A percentile compares a stretch with the other conserved stretches of the same genome.
phyloP scores from a whole-genome alignment of 2,113 vertebrate genomes.

The Egretta garzetta region DNA sequence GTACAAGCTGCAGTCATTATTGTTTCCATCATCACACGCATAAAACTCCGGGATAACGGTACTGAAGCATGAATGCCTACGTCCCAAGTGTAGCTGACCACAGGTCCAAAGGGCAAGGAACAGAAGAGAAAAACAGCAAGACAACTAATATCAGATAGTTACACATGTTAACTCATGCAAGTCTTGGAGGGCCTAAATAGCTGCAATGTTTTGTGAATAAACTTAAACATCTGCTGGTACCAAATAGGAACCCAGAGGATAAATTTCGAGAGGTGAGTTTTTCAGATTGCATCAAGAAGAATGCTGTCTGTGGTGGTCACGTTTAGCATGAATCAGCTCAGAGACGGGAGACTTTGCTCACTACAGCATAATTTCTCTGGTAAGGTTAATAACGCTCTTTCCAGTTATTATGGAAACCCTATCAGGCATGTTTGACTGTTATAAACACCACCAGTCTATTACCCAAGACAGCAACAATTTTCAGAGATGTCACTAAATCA shows the following conservation, averaged over 20 bases:
- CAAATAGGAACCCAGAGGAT: background rate
- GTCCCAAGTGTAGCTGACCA: rapidly evolving
- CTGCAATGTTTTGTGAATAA: background rate
- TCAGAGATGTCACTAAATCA: constrained; percentile 23
- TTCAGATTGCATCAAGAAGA: background rate
- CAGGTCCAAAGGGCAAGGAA: background rate
- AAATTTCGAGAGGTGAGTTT: background rate
- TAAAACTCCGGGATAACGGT: background rate
- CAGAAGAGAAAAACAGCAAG: background rate
- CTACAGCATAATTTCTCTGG: background rate
- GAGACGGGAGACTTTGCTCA: background rate
- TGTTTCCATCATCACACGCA: rapidly evolving
- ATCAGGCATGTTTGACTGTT: constrained; percentile 36
- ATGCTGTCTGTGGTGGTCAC: background rate
- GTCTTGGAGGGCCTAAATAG: background rate
- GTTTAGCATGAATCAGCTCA: background rate
- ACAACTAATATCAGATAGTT: background rate
- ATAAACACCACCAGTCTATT: constrained; percentile 41
- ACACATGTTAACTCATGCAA: background rate
- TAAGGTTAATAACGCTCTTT: constrained; percentile 28
- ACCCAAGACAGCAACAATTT: constrained; percentile 39
- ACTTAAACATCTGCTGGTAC: background rate
- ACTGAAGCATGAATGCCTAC: background rate
- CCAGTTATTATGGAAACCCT: constrained; percentile 36
- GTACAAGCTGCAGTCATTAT: background rate